Base-by-base conservation (phyloP, 2,888 invertebrate species). In the Brenthis ino region DNA sequence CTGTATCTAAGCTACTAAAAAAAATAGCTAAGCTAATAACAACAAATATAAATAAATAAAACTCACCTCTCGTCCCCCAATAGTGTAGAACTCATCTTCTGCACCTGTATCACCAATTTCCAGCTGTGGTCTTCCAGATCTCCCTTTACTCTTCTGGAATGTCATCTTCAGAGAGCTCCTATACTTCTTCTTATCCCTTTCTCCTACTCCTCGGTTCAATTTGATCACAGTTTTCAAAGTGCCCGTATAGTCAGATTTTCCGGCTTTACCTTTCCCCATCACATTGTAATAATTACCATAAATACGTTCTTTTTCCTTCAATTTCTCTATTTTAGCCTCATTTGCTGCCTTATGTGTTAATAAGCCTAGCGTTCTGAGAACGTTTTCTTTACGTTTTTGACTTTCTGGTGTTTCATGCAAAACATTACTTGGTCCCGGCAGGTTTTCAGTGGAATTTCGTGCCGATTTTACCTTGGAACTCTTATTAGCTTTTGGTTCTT, bases 201-300 rank as follows among this genome's bases (percentile, higher is more conserved):
- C 87, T 0, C 95, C 84, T 1, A 82, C 73, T 72, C 81, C 89
- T 73, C 95, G 94, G 82, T 95, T 95, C 74, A 97, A 87, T 87
- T 97, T 96, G 77, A 97, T 97, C 77, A 97, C 96, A 77, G 97
- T 97, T 83, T 97, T 97, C 74, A 97, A 84, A 0, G 97, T 97
- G 53, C 97, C 97, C 3, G 96, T 96, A 79, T 96, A 96, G 77
- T 94, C 94, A 20, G 91, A 88, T 5, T 88, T 80, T 37, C 86
- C 85, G 0, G 85, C 74, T 65, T 83, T 79, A 68, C 88, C 86
- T 71, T 84, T 88, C 0, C 79, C 80, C 75, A 85, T 80, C 57
- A 82, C 77, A 1, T 81, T 81, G 63, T 80, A 80, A 74, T 85
- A 85, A 58, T 78, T 79, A 5, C 79, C 80, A 51, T 80, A 82